Evolutionary conservation across 2,113 vertebrate species (phyloP), one percentile per base, ranked within the genome.

Genomic region (Hipposideros armiger): DNA sequence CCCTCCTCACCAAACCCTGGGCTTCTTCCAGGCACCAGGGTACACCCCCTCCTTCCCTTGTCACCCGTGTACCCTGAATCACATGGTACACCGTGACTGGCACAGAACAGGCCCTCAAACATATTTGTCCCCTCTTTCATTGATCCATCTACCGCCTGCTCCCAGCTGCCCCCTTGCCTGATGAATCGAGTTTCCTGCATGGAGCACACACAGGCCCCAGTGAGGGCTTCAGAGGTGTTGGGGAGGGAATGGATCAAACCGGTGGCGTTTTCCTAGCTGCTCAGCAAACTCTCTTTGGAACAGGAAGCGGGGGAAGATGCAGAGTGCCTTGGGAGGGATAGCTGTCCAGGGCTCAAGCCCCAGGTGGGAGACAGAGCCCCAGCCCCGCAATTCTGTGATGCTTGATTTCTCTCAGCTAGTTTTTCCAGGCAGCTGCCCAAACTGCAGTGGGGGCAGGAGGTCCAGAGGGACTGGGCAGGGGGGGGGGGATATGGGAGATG

Each of bases 401-500:
- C 72, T 45, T 24, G 42, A 7, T 47, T 84, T 11, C 36, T n/a
- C 40, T 82, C 62, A 26, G 0, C 13, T 16, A 64, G 54, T 32
- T 76, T 17, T 4, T 60, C 50, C 58, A 10, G 42, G 11, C 17
- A 67, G 28, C 52, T 50, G 42, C 30, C 45, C 77, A 80, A 82
- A 69, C 40, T 60, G 50, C 36, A 28, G 10, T 16, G 22, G 54
- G 26, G 24, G 4, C 36, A 36, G 77, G 26, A 20, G 19, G 60
- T 30, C 62, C 47, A 16, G 28, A 42, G 47, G 24, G 42, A 16
- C 11, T 42, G 54, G 40, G 0, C 17, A 42, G 74, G 50, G 24
- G 30, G 8, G 0, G 1, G 3, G n/a, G 22, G 7, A 17, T 14
- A 1, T 7, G 22, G 24, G 47, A 32, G 24, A 42, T 3, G 20